phyloP scores from a whole-genome alignment of 2,888 invertebrate species.

The Arrhopalites spinosus region DNA sequence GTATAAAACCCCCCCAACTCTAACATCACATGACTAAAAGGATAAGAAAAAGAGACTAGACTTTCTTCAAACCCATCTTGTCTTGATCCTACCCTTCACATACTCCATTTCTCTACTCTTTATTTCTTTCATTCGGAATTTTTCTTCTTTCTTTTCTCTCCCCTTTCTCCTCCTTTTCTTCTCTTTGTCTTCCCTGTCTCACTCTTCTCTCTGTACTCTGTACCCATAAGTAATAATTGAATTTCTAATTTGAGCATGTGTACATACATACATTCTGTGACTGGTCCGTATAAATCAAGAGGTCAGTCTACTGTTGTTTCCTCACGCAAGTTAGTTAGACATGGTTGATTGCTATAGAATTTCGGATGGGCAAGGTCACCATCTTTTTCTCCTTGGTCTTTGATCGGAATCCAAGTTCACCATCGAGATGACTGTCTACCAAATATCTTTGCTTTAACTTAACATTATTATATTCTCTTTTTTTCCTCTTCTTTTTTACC shows the following conservation, averaged over 20 bases:
- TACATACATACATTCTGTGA: too few relatives aligned
- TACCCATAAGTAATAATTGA: not conserved
- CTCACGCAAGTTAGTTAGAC: not conserved
- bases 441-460: not conserved
- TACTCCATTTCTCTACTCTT: not conserved
- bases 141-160: conserved; percentile 3
- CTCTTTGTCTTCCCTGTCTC: not conserved
- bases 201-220: not conserved
- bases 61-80: not conserved
- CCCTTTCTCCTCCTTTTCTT: not conserved
- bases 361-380: not conserved
- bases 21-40: conserved; percentile 3
- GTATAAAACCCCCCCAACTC: too few relatives aligned
- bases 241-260: not conserved
- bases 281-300: too few relatives aligned
- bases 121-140: conserved; percentile 10
- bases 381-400: not conserved
- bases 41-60: too few relatives aligned
- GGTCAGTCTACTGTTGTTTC: too few relatives aligned
- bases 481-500: too few relatives aligned
- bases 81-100: not conserved
- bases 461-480: too few relatives aligned
- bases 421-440: too few relatives aligned
- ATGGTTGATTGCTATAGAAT: not conserved
- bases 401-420: too few relatives aligned